Evolutionary conservation across 2,797 vertebrate species (phyloP).

Genomic region (Eurystomus glaucurus): DNA sequence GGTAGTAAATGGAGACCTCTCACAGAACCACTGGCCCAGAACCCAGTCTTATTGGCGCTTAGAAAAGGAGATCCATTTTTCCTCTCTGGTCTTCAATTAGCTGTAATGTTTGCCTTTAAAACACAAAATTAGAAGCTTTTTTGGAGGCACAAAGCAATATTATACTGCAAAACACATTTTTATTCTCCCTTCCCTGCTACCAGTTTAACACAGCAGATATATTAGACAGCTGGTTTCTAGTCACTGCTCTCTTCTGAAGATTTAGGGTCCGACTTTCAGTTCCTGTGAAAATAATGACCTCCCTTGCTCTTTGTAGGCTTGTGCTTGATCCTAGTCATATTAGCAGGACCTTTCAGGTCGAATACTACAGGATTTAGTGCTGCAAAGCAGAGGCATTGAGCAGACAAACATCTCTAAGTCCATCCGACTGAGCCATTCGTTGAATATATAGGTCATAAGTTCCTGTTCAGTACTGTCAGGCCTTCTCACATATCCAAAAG

Average conservation of each 20-base stretch:
- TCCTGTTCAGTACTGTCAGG: not conserved
- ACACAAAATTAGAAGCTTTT: slow-evolving; percentile 74
- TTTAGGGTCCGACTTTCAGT: slow-evolving; percentile 50
- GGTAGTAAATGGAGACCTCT: slow-evolving; percentile 77
- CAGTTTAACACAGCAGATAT: slow-evolving; percentile 58
- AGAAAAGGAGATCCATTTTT: slow-evolving; percentile 75
- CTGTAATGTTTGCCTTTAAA: slow-evolving; percentile 76
- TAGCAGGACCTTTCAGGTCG: slow-evolving; percentile 63
- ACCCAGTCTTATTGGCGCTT: slow-evolving; percentile 69
- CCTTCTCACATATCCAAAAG: accelerated
- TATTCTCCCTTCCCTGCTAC: slow-evolving; percentile 52
- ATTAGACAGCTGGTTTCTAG: slow-evolving; percentile 68
- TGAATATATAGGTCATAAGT: not conserved
- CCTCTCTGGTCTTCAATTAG: slow-evolving; percentile 72
- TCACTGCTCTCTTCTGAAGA: slow-evolving; percentile 49
- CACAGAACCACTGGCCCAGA: slow-evolving; percentile 78
- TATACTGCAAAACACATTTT: slow-evolving; percentile 73
- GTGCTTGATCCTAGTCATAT: slow-evolving; percentile 61
- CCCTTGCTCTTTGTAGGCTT: slow-evolving; percentile 53
- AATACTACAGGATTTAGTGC: slow-evolving; percentile 50
- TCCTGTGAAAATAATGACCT: slow-evolving; percentile 75
- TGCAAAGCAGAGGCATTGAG: not conserved
- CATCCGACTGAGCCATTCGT: not conserved
- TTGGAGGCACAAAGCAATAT: slow-evolving; percentile 70
- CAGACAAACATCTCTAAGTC: not conserved